Evolutionary conservation across 2,888 invertebrate genomes (phyloP).

Genomic region (Stenodema calcarata): DNA sequence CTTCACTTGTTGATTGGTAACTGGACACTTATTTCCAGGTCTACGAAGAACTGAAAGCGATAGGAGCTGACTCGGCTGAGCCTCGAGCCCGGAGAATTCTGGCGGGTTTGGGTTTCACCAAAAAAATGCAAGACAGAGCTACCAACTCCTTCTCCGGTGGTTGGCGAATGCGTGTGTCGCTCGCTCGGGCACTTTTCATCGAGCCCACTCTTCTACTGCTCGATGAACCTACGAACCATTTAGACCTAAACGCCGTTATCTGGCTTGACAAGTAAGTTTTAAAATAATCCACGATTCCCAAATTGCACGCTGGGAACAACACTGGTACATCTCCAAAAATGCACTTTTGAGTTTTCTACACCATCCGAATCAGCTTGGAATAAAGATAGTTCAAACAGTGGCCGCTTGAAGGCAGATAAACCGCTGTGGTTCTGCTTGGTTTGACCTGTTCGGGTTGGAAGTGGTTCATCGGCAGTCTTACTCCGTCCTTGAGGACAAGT

Average conservation of each 20-base stretch:
- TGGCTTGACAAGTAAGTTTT: slow-evolving; percentile 94
- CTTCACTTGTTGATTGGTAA: too few species aligned
- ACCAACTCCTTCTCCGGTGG: slow-evolving; percentile 72
- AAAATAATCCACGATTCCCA: too few species aligned
- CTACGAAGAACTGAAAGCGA: slow-evolving; percentile 92
- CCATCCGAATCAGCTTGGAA: too few species aligned
- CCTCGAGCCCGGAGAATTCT: slow-evolving; percentile 93
- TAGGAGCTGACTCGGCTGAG: slow-evolving; percentile 97
- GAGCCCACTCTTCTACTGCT: slow-evolving; percentile 72
- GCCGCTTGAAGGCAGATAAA: too few species aligned
- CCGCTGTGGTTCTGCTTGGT: too few species aligned
- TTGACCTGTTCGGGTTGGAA: too few species aligned
- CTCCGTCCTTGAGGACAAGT: too few species aligned
- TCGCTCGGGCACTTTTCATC: slow-evolving; percentile 71
- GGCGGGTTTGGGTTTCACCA: slow-evolving; percentile 93
- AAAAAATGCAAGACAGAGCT: slow-evolving; percentile 77
- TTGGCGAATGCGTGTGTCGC: slow-evolving; percentile 74
- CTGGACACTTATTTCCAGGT: slow-evolving; percentile 65
- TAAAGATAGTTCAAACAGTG: too few species aligned
- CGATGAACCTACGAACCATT: slow-evolving; percentile 74
- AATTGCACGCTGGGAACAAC: too few species aligned
- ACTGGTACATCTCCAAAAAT: too few species aligned
- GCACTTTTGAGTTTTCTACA: too few species aligned
- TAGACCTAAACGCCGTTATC: slow-evolving; percentile 92
- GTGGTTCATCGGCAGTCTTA: too few species aligned